Conservation (phyloP, 2,888 invertebrate species). For the Oeneis ivallda region DNA sequence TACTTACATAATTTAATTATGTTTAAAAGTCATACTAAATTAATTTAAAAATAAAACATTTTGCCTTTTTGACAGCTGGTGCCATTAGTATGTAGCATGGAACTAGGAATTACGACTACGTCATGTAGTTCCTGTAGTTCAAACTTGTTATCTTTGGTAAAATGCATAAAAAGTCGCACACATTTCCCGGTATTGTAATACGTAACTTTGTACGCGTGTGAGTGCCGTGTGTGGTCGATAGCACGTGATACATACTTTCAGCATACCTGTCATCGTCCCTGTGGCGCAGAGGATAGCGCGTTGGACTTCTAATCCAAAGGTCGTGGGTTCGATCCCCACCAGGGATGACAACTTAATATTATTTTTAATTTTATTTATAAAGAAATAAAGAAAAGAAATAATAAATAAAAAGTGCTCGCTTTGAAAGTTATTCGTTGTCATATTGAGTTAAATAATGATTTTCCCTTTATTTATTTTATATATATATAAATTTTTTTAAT, state of each 20-base stretch:
- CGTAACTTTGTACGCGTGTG: not conserved
- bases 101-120: no score
- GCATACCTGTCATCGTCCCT: not conserved
- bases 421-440: not conserved
- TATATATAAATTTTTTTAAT: no score
- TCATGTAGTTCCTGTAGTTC: no score
- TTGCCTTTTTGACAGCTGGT: no score
- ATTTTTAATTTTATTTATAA: slow-evolving; percentile 7
- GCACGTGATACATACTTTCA: not conserved
- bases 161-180: not conserved
- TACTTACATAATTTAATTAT: no score
- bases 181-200: not conserved
- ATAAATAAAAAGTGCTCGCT: not conserved
- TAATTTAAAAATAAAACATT: no score
- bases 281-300: slow-evolving; percentile 91
- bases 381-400: not conserved
- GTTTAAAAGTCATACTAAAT: no score
- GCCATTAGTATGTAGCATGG: no score
- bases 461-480: not conserved
- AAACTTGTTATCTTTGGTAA: no score
- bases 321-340: slow-evolving; percentile 93
- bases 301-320: slow-evolving; percentile 94
- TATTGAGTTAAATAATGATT: not conserved
- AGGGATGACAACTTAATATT: slow-evolving; percentile 79
- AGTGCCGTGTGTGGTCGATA: slow-evolving; percentile 1